Percentiles rank a stretch among this genome's conserved stretches.
Evolutionary conservation across 2,797 vertebrate genomes (phyloP).

Genomic region (Botia kubotai): DNA sequence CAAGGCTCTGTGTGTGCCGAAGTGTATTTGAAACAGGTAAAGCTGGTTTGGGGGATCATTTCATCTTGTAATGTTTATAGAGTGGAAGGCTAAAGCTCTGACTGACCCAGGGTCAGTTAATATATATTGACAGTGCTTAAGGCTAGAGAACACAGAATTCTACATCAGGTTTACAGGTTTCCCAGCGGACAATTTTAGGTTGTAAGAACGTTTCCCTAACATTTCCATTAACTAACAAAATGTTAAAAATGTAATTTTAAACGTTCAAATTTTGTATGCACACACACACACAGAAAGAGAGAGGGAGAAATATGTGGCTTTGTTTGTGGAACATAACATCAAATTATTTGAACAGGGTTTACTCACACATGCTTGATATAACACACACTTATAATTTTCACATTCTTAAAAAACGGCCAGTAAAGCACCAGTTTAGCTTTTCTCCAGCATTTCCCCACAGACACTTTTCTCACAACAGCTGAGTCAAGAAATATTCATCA

Average conservation of each 20-base stretch:
- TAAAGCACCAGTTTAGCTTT: not conserved
- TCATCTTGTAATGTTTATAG: slow-evolving; percentile 26
- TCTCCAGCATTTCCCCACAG: not conserved
- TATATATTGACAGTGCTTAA: not conserved
- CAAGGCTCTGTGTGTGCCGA: not conserved
- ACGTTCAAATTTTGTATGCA: not conserved
- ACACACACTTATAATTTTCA: too few relatives aligned
- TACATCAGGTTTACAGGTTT: slow-evolving; percentile 12
- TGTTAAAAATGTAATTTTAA: not conserved
- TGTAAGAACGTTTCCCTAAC: too few relatives aligned
- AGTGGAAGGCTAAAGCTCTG: not conserved
- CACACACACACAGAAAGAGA: not conserved
- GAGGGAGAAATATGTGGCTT: too few relatives aligned
- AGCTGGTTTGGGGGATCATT: not conserved
- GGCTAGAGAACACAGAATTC: not conserved
- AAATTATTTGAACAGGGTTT: too few relatives aligned
- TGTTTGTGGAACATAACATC: too few relatives aligned
- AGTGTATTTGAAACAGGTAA: slow-evolving; percentile 4
- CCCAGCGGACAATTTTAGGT: not conserved
- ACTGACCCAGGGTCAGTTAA: slow-evolving; percentile 21
- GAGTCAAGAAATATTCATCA: not conserved
- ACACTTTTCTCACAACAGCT: not conserved
- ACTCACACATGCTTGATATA: too few relatives aligned
- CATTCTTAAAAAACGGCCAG: not conserved
- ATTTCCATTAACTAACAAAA: not conserved